Evolutionary conservation across 2,797 vertebrate species (phyloP).

Genomic region (Molothrus aeneus): DNA sequence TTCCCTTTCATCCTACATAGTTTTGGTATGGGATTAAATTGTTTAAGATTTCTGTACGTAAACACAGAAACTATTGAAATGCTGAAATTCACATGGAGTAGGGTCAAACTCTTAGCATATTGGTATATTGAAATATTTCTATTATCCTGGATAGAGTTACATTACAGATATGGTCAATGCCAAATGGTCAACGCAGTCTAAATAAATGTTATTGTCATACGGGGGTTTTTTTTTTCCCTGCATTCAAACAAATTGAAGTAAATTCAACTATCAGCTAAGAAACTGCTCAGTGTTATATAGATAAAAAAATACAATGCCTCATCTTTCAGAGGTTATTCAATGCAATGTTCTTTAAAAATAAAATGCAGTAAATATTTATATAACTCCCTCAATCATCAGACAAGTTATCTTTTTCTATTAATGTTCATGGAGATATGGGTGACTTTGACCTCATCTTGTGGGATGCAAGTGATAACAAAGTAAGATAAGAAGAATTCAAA

Average conservation of each 20-base stretch:
- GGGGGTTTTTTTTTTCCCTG: not conserved
- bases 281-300: not conserved
- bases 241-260: not conserved
- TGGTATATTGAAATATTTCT: not conserved
- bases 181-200: fast-evolving
- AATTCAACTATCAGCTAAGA: not conserved
- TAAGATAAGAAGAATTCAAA: not conserved
- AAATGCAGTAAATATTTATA: not conserved
- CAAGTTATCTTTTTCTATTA: not conserved
- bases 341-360: not conserved
- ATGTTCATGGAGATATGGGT: not conserved
- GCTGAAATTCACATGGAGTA: not conserved
- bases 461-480: not conserved
- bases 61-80: not conserved
- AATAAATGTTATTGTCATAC: not conserved
- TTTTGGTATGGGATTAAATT: not conserved
- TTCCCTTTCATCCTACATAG: not conserved
- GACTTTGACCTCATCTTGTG: not conserved
- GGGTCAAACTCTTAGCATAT: not conserved
- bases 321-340: not conserved
- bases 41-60: not conserved
- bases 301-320: not conserved
- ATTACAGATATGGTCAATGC: not conserved
- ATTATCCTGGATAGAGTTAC: not conserved
- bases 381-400: not conserved